Evolutionary conservation across 2,113 vertebrate genomes (phyloP).

Genomic region (Haplochromis vanheusdeni): DNA sequence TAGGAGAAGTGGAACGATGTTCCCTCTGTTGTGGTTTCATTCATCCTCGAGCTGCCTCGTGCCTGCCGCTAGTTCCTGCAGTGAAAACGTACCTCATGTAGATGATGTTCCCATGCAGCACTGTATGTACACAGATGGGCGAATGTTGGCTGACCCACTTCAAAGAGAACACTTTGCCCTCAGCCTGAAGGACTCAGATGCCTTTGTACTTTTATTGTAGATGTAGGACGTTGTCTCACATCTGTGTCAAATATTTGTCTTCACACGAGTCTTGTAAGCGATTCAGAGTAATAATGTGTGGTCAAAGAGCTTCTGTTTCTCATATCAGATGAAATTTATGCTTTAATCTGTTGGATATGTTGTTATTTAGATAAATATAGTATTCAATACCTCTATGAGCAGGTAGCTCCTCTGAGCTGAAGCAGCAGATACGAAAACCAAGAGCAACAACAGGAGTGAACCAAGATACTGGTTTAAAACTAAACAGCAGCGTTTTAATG

Average conservation of each 20-base stretch:
- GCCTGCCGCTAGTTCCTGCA: neutral
- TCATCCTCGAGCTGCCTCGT: neutral
- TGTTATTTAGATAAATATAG: neutral
- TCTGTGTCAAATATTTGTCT: neutral
- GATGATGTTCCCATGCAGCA: conserved; percentile 53
- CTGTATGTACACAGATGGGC: conserved; percentile 23
- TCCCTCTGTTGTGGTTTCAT: neutral
- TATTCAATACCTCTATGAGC: neutral
- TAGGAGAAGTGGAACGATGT: neutral
- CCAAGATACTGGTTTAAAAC: neutral
- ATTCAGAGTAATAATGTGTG: neutral
- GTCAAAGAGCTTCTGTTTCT: neutral
- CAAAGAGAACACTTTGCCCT: conserved; percentile 33
- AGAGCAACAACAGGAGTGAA: neutral
- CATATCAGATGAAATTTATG: neutral
- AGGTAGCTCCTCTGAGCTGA: neutral
- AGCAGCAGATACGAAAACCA: neutral
- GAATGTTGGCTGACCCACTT: conserved; percentile 58
- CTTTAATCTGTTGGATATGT: neutral
- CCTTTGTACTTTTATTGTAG: conserved; percentile 1
- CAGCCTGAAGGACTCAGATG: conserved; percentile 12
- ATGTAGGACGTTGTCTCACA: neutral
- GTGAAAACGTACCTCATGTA: neutral
- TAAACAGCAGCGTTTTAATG: neutral
- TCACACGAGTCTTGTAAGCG: neutral